Evolutionary conservation across 1,140 invertebrate genomes (phyloP), one percentile per base, ranked within the genome.

Genomic region (Archivesica marissinica): DNA sequence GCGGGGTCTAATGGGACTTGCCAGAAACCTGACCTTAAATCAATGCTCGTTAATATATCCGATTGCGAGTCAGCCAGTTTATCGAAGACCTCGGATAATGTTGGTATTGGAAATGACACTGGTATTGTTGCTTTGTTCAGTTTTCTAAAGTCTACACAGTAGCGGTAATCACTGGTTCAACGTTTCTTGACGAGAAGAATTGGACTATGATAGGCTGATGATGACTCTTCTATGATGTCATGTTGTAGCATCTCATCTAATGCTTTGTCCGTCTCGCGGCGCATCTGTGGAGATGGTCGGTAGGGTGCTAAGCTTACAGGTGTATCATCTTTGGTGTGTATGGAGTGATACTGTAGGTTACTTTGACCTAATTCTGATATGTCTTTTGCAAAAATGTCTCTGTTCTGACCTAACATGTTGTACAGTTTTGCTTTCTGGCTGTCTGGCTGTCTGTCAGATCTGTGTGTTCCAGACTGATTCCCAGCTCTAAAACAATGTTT

Each of bases 1-100:
- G 11, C 17, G 3, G 50, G 56, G 30, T 85, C 54, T 15, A 89
- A 47, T 25, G 59, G 72, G 7, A 87, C 72, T 56, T 89, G 89
- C 78, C 78, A 87, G 64, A 86, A 88, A 35, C 50, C 82, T 15
- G 25, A 30, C 23, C 50, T 20, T n/a, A 81, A 59, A 68, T 89
- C 89, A 28, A 89, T 28, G 20, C 61, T 72, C 0, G 66, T 44
- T 39, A 88, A 30, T 56, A 75, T 56, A 86, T 50, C 41, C 4
- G 87, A 79, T 38, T 87, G 68, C 75, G 61, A 6, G 25, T 39
- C 59, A 1, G 77, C 87, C 23, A 88, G 9, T 20, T 83, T 72
- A 47, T 89, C 86, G 41, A 87, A 54, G 15, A 87, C 82, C 78
- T 90, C 88, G 35, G 87, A 68, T 15, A 88, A 28, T 35, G 41